Base-by-base conservation (phyloP, 2,797 vertebrate species). In the Pipistrellus kuhlii region DNA sequence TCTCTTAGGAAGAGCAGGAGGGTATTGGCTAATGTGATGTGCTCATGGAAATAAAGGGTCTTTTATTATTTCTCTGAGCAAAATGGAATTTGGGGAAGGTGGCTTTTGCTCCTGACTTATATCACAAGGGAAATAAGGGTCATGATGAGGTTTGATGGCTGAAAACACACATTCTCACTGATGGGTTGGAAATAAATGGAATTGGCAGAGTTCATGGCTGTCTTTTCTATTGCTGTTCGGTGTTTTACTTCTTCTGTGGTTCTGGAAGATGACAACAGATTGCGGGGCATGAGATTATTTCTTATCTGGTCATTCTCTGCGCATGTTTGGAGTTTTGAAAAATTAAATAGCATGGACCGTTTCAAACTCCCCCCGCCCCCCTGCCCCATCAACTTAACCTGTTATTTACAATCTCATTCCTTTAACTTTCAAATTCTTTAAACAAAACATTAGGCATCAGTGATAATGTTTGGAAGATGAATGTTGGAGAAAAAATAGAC, bases 181-280 rank as follows among this genome's bases (percentile, higher is more conserved):
- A 13, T 2, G 4, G 68, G 38, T 3, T 2, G 0, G 17, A 6
- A 72, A 18, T 69, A 30, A 93, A 75, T 0, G 30, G 44, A 48
- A 12, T 23, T 0, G 1, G 9, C 17, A 9, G 48, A 35, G 7
- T 3, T 0, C 13, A 46, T 94, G 27, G 38, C 62, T 41, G 30
- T 91, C 76, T 82, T 81, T 82, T 85, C 88, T 20, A 1, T 88
- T 77, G 41, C 81, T 0, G 3, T 32, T 84, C 13, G 38, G 48
- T 23, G 25, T 95, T 94, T 94, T 85, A 92, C 90, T 97, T 97
- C 85, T 71, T 44, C 25, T 81, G 9, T 57, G 83, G 93, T 51
- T 66, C 21, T 38, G n/a, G 69, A 55, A 27, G 77, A 69, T 72
- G 72, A 88, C 62, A 93, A 68, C 35, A 68, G 94, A 91, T 91